Evolutionary conservation across 2,797 vertebrate species (phyloP), one percentile per base, ranked within the genome.

Genomic region (Diplodus puntazzo): DNA sequence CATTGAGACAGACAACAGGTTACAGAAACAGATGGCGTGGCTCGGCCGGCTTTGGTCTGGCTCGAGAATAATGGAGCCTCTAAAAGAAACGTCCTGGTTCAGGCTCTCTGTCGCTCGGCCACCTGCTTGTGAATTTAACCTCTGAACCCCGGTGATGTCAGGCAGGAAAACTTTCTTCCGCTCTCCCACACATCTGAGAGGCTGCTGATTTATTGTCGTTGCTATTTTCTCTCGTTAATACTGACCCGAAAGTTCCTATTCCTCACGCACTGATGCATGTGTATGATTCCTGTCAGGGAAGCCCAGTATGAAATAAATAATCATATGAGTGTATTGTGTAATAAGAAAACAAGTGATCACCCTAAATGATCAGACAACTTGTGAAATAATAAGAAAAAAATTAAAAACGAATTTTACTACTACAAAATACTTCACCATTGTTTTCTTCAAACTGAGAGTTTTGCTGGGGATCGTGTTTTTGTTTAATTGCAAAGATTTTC

Each of bases 71-170:
- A 89, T 68, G 63, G 63, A 75, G 67, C 59, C 57, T 77, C 73
- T 60, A 54, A 71, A 80, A 78, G 45, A 75, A 83, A 75, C 2
- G 25, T 57, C 73, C 73, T 49, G 57, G 67, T 83, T 72, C 84
- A 66, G 43, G 58, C 78, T 83, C 67, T 61, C 67, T 46, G 34
- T 77, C 11, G 1, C 55, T 73, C 34, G 72, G 79, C 90, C 89
- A 92, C 90, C 89, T 93, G 87, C 84, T 89, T 79, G 87, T 85
- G 85, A 85, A 83, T 83, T 82, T 92, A 84, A 89, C 90, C 90
- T 87, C 70, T 90, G 88, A 92, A 75, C 88, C 52, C 53, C 18
- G 16, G 55, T 76, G 86, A 86, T 67, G 83, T 88, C 78, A 83
- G 81, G 73, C 72, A 85, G 86, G 86, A 89, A 90, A 85, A 84